Base-by-base conservation (phyloP, 2,888 invertebrate genomes). In the Tigriopus californicus region DNA sequence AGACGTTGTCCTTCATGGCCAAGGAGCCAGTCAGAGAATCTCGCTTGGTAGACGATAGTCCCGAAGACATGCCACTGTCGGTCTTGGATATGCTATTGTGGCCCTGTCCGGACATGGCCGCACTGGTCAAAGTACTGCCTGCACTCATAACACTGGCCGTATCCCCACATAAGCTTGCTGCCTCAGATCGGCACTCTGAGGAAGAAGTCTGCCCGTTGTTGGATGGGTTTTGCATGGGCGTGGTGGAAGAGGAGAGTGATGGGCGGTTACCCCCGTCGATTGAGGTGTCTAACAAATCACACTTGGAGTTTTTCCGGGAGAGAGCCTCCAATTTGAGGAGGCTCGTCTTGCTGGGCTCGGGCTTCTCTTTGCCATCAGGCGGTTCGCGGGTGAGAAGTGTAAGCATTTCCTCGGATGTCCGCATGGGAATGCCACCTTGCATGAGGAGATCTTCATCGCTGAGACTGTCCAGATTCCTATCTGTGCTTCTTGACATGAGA, bases 301-400 rank as follows among this genome's bases (percentile, higher is more conserved):
- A 15, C 24, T 56, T 56, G 22, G 56, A 56, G 56, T 24, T 56
- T 42, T 56, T 56, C 56, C 56, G 13, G 11, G 56, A 56, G 41
- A 56, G 56, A 5, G 56, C 42, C 18, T 56, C 56, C 41, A 42
- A 13, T 22, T 56, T 56, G 42, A 41, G 56, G 13, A 25, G 49
- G 22, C 49, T 49, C 20, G 49, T 20, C 22, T 49, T 49, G 49
- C 49, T 49, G 1, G 59, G 59, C 15, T 59, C 59, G 2, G 59
- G 59, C 20, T 59, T 59, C 42, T 59, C 59, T 41, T 59, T 59
- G 11, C 59, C 59, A 24, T 59, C 59, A 15, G 59, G 59, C 12
- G 59, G 59, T 25, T 59, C 59, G n/a, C 59, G 59, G 13, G 33
- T 59, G n/a, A 59, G 24, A 13, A 59, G 33, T n/a, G 49, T 59